Percentiles rank a stretch among this genome's conserved stretches.
These are phyloP conservation scores for Chironex yamaguchii DNA, from an alignment of 30 jellyfish, hydroid and myxozoan genomes.

Conservation along the genomic window DNA sequence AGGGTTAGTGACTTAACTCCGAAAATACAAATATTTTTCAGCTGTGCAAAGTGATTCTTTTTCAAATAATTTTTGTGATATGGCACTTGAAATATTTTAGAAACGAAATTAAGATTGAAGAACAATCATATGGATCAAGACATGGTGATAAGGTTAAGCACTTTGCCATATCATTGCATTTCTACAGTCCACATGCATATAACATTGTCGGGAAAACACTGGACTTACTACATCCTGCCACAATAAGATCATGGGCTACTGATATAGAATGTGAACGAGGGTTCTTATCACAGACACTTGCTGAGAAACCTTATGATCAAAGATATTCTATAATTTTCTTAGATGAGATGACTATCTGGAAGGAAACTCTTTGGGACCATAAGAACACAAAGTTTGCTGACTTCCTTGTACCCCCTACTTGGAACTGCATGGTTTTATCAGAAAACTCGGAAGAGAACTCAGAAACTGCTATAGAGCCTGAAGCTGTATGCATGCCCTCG, in stretches of 20 bases:
- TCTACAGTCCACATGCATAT: slow-evolving; percentile 34
- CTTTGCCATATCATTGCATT: slow-evolving; percentile 33
- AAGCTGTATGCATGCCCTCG: background rate
- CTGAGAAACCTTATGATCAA: background rate
- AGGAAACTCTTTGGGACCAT: slow-evolving; percentile 16
- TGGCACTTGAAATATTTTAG: too few relatives aligned
- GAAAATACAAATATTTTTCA: too few relatives aligned
- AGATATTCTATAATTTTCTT: background rate
- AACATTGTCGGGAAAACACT: background rate
- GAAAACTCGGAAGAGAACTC: too few relatives aligned
- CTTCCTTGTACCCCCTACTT: slow-evolving; percentile 13
- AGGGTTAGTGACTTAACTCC: too few relatives aligned
- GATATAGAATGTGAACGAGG: slow-evolving; percentile 33
- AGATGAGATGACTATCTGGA: slow-evolving; percentile 16
- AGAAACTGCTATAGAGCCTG: too few relatives aligned
- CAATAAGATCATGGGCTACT: slow-evolving; percentile 37
- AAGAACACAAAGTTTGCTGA: slow-evolving; percentile 47
- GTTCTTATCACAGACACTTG: background rate
- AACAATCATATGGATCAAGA: too few relatives aligned
- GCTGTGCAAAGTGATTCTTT: too few relatives aligned
- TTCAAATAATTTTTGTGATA: background rate
- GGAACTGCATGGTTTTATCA: too few relatives aligned
- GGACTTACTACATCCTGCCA: slow-evolving; percentile 29
- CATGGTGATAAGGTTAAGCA: slow-evolving; percentile 12
- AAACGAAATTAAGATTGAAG: too few relatives aligned